Percentiles rank a stretch among this genome's conserved stretches.
phyloP scores from a whole-genome alignment of 2,113 vertebrate species.

The Theropithecus gelada region DNA sequence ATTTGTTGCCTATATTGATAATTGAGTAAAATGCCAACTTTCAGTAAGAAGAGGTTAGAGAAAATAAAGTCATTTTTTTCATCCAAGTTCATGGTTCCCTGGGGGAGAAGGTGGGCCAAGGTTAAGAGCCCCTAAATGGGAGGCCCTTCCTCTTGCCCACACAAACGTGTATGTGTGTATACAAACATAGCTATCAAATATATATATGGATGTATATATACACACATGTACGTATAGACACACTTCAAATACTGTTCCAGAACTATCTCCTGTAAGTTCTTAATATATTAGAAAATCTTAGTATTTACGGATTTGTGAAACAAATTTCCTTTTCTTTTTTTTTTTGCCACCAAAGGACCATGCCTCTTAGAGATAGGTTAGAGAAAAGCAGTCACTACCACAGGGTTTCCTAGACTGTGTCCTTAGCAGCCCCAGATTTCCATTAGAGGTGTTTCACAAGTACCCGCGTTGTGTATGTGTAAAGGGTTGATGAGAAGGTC shows the following conservation, averaged over 20 bases:
- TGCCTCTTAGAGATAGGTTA: neutral
- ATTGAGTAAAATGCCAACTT: conserved; percentile 16
- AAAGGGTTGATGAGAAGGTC: neutral
- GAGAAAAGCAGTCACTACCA: neutral
- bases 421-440: neutral
- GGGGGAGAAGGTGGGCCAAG: neutral
- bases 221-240: neutral
- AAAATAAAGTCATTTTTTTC: neutral
- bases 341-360: neutral
- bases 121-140: neutral
- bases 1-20: neutral
- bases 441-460: neutral
- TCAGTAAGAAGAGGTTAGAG: neutral
- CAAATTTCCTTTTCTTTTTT: neutral
- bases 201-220: neutral
- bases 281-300: neutral
- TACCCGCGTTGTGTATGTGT: rapidly evolving
- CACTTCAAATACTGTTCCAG: neutral
- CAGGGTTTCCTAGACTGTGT: neutral
- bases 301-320: neutral
- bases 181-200: neutral
- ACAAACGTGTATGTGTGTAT: rapidly evolving
- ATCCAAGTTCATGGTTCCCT: neutral
- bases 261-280: neutral
- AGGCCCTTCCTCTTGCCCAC: neutral